A percentile compares a stretch with the other conserved stretches of the same genome.
Evolutionary conservation across 92 coral and sea anemone genomes (phyloP).

Genomic region (Bergia puertoricense): DNA sequence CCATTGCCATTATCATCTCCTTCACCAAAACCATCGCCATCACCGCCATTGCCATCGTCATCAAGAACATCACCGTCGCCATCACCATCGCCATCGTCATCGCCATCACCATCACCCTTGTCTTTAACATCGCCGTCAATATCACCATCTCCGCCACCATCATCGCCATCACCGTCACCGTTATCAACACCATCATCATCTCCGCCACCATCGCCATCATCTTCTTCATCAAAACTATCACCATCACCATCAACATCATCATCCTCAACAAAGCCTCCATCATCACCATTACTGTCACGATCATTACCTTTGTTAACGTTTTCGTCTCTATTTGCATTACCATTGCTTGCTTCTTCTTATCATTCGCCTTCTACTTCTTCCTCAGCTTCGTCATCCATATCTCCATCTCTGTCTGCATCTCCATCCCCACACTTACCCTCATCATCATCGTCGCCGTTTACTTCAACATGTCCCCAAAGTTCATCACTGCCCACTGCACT

Average conservation of each 20-base stretch:
- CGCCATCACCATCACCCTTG: not conserved
- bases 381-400: not conserved
- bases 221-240: not conserved
- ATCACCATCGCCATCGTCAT: conserved; percentile 9
- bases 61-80: not conserved
- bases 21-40: not conserved
- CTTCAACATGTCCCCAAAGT: not conserved
- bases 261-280: not conserved
- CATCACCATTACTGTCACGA: not conserved
- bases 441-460: not conserved
- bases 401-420: not conserved
- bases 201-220: not conserved
- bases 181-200: not conserved
- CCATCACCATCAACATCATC: not conserved
- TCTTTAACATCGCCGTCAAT: not conserved
- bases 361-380: not conserved
- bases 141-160: not conserved
- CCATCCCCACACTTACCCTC: not conserved
- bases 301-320: not conserved
- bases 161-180: not conserved
- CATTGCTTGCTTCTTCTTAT: not conserved
- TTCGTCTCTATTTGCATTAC: not conserved
- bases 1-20: not conserved
- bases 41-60: not conserved
- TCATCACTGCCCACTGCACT: not conserved